Conservation (phyloP, 2,797 vertebrate species). For the Luscinia megarhynchos region DNA sequence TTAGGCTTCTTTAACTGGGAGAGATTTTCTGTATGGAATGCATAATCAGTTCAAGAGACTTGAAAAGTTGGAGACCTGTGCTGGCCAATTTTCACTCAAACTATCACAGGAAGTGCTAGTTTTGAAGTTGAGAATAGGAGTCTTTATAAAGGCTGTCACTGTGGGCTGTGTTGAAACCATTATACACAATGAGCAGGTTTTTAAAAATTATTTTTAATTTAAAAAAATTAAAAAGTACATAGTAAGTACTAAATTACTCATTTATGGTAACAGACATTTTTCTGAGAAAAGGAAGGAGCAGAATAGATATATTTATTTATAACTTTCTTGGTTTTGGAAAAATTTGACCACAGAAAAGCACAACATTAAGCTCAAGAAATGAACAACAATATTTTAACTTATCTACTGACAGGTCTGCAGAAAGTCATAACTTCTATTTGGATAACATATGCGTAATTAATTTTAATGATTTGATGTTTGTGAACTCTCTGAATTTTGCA, state of each 20-base stretch:
- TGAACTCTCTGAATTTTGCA: neutral
- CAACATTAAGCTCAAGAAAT: neutral
- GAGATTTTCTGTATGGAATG: neutral
- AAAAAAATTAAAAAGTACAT: neutral
- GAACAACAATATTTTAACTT: neutral
- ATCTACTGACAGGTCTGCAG: neutral
- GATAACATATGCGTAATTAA: neutral
- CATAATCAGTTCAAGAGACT: neutral
- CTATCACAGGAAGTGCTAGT: neutral
- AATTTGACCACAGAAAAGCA: neutral
- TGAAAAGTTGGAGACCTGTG: neutral
- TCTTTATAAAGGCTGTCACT: neutral
- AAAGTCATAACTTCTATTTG: neutral
- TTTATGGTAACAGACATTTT: neutral
- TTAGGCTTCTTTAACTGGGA: neutral
- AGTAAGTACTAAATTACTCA: neutral
- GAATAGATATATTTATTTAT: neutral
- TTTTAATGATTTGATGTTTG: neutral
- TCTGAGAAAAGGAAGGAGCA: neutral
- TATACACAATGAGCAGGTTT: accelerated
- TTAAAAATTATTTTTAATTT: neutral
- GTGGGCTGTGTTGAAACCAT: neutral
- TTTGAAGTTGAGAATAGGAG: neutral
- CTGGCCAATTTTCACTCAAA: neutral
- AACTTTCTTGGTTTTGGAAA: neutral